Conservation (phyloP, 2,797 vertebrate genomes). For the Xenopus petersii region DNA sequence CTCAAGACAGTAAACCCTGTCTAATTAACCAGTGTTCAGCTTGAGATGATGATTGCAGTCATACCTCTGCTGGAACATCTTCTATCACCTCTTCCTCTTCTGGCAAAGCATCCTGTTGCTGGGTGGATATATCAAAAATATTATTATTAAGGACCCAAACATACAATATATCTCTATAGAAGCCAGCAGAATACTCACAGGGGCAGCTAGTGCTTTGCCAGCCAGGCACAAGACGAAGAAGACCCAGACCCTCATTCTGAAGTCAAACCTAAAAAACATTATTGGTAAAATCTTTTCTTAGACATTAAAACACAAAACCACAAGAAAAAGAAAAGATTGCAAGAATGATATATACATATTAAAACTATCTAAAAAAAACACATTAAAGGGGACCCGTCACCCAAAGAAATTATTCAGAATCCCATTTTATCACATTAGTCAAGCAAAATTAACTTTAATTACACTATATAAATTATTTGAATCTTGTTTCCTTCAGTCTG, state of each 20-base stretch:
- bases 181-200: slow-evolving; percentile 73
- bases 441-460: too few species aligned
- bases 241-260: slow-evolving; percentile 94
- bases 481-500: too few species aligned
- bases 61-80: slow-evolving; percentile 65
- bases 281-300: too few species aligned
- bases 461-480: too few species aligned
- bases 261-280: slow-evolving; percentile 61
- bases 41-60: background rate
- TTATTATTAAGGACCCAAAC: background rate
- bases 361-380: too few species aligned
- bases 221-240: slow-evolving; percentile 91
- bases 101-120: slow-evolving; percentile 69
- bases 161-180: background rate
- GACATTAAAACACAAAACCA: too few species aligned
- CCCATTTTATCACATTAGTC: too few species aligned
- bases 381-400: too few species aligned
- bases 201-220: slow-evolving; percentile 83
- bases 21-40: background rate
- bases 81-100: slow-evolving; percentile 73
- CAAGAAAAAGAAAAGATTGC: too few species aligned
- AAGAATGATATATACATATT: too few species aligned
- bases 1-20: background rate
- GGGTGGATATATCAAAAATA: slow-evolving; percentile 11
- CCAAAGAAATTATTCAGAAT: too few species aligned